Conservation (phyloP, 2,797 vertebrate genomes). For the Gallinago stenura region DNA sequence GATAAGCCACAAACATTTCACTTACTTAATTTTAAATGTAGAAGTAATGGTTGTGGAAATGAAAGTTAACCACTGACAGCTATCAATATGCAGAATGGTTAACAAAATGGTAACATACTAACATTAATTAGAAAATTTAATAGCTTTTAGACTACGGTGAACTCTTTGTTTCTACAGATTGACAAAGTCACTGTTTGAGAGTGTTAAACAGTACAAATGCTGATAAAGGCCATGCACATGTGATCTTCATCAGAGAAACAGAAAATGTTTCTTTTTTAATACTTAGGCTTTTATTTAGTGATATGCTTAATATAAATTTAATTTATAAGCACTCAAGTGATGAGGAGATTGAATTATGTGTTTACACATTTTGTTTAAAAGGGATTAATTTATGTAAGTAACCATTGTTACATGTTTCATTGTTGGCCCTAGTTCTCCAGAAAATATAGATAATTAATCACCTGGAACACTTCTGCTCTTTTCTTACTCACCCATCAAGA, state of each 20-base stretch:
- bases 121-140: not conserved
- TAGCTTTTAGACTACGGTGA: not conserved
- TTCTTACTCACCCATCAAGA: not conserved
- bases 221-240: not conserved
- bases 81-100: not conserved
- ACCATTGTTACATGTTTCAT: not conserved
- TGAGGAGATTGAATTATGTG: not conserved
- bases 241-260: not conserved
- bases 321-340: not conserved
- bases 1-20: not conserved
- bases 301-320: not conserved
- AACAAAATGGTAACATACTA: not conserved
- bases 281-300: not conserved
- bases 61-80: not conserved
- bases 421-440: not conserved
- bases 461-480: not conserved
- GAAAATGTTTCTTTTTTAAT: not conserved
- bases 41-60: not conserved
- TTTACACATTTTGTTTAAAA: not conserved
- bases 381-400: not conserved
- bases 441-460: not conserved
- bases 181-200: not conserved
- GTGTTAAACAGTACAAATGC: not conserved
- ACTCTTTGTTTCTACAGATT: not conserved
- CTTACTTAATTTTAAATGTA: not conserved